A percentile compares a stretch with the other conserved stretches of the same genome.
Conservation (phyloP, 2,888 invertebrate species). For the Mythimna loreyi region DNA sequence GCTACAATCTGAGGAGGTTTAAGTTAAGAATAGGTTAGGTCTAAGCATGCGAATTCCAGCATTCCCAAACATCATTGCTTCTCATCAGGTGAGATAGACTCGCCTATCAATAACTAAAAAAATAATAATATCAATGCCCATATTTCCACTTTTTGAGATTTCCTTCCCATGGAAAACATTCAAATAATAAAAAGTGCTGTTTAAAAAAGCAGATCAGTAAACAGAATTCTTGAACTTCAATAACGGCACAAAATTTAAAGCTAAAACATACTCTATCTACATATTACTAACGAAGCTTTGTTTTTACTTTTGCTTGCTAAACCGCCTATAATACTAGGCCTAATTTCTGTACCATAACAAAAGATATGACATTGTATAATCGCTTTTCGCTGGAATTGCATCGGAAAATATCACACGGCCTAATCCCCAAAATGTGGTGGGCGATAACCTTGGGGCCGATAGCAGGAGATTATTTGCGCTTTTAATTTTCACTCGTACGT, state of each 20-base stretch:
- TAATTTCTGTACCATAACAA: neutral
- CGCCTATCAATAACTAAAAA: no score
- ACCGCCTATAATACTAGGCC: neutral
- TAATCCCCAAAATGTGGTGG: constrained; percentile 34
- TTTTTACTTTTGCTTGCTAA: neutral
- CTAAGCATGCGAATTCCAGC: no score
- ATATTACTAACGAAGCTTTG: neutral
- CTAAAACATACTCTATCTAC: neutral
- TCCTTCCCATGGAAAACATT: no score
- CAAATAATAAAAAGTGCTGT: no score
- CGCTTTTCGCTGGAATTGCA: constrained; percentile 34
- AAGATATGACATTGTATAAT: constrained; percentile 4
- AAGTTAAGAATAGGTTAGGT: no score
- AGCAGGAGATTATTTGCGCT: constrained; percentile 29
- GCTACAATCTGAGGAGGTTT: no score
- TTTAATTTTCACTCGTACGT: constrained; percentile 23
- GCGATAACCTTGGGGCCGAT: constrained; percentile 26
- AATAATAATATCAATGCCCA: no score
- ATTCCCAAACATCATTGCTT: no score
- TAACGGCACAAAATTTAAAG: neutral
- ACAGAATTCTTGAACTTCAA: neutral
- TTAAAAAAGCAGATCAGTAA: neutral
- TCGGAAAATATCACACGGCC: constrained; percentile 8
- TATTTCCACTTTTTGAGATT: no score
- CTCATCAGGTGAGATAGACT: no score